Evolutionary conservation across 1,140 invertebrate species (phyloP).

Genomic region (Cardiocondyla obscurior): DNA sequence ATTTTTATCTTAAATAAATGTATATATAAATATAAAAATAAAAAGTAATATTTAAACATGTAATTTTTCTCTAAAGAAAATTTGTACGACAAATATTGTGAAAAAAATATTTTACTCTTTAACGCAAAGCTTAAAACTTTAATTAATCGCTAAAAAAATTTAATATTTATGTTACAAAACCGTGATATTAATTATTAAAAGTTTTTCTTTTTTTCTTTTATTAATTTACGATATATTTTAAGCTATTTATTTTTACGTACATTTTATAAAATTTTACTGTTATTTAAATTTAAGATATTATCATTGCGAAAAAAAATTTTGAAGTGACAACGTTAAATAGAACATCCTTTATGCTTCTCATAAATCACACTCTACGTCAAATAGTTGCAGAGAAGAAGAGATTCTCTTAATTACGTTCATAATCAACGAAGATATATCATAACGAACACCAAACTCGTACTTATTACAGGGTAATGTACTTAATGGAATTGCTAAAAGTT

Average conservation of each 20-base stretch:
- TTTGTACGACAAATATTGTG: background rate
- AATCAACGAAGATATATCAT: constrained; percentile 63
- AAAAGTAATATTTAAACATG: background rate
- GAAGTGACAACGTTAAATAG: constrained; percentile 35
- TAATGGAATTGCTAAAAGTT: constrained; percentile 39
- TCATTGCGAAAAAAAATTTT: constrained; percentile 41
- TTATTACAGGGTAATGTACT: constrained; percentile 51
- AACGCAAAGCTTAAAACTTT: background rate
- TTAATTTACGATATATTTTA: background rate
- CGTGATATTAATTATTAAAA: no score
- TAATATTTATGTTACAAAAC: background rate
- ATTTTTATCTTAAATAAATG: background rate
- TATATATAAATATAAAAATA: background rate
- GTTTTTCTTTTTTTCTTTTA: no score
- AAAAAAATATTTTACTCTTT: background rate
- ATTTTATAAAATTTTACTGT: background rate
- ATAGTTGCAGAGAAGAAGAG: constrained; percentile 72
- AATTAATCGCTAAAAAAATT: background rate
- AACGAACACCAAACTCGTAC: constrained; percentile 71
- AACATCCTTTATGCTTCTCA: constrained; percentile 21
- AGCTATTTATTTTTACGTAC: background rate
- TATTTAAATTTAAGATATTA: background rate
- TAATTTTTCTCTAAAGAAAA: background rate
- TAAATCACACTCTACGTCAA: constrained; percentile 78
- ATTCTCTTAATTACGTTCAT: constrained; percentile 69